phyloP scores from a whole-genome alignment of 2,888 invertebrate genomes.

The Acanthacorydalis orientalis region DNA sequence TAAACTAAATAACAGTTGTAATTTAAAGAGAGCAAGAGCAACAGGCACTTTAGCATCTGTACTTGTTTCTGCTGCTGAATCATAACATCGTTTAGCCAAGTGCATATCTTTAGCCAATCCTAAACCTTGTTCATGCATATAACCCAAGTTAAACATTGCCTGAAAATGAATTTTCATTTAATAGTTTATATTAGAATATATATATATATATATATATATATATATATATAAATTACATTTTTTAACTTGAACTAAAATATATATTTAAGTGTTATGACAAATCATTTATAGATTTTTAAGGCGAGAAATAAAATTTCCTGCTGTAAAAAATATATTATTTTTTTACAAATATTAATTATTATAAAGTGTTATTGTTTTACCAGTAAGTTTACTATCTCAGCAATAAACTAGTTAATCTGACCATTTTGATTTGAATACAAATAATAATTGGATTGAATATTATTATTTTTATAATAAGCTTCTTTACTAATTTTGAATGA shows the following conservation, averaged over 20 bases:
- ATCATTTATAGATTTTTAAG: no score
- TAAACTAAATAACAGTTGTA: conserved; percentile 57
- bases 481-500: neutral
- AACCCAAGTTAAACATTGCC: conserved; percentile 98
- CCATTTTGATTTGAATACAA: no score
- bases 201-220: neutral
- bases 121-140: conserved; percentile 97
- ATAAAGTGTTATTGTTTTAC: no score
- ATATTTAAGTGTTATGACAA: no score
- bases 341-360: no score
- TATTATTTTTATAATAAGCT: neutral
- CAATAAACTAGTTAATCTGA: no score
- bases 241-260: no score
- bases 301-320: no score
- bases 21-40: conserved; percentile 71
- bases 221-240: no score
- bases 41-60: conserved; percentile 90
- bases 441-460: no score
- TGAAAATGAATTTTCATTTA: conserved; percentile 31
- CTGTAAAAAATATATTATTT: no score
- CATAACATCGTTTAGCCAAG: conserved; percentile 93
- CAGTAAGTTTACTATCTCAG: no score
- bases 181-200: neutral
- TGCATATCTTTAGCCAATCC: conserved; percentile 83
- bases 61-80: conserved; percentile 85